Conservation (phyloP, 2,888 invertebrate species). For the Pandemis cinnamomeana region DNA sequence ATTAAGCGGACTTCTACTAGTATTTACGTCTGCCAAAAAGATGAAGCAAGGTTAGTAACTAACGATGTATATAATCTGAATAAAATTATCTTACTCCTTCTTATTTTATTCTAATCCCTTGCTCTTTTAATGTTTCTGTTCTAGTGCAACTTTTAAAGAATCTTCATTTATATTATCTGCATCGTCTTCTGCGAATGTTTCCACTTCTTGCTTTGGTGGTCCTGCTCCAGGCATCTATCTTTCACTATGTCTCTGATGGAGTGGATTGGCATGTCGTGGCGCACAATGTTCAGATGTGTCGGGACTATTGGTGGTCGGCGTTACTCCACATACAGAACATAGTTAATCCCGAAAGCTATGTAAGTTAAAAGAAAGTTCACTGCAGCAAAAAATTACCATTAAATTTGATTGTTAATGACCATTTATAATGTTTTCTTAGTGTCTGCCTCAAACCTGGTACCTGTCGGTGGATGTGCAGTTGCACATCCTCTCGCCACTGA, state of each 20-base stretch:
- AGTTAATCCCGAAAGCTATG: background rate
- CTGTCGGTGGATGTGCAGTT: slow-evolving; percentile 59
- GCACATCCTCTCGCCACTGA: slow-evolving; percentile 53
- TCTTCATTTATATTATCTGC: slow-evolving; percentile 34
- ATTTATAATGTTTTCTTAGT: slow-evolving; percentile 47
- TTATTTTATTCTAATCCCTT: background rate
- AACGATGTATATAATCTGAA: background rate
- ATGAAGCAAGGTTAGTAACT: slow-evolving; percentile 28
- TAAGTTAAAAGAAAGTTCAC: background rate
- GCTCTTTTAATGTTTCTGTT: background rate
- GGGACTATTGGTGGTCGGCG: slow-evolving; percentile 38
- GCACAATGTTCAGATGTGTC: slow-evolving; percentile 18
- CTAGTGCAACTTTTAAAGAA: slow-evolving; percentile 15
- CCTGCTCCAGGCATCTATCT: slow-evolving; percentile 43
- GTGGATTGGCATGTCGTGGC: slow-evolving; percentile 29
- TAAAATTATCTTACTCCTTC: background rate
- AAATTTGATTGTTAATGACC: too few relatives aligned
- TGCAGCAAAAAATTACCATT: background rate
- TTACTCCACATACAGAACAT: slow-evolving; percentile 41
- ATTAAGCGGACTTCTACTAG: slow-evolving; percentile 40
- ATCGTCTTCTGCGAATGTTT: slow-evolving; percentile 32
- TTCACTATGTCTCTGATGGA: slow-evolving; percentile 35
- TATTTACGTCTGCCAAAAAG: slow-evolving; percentile 36
- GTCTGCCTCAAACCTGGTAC: slow-evolving; percentile 57
- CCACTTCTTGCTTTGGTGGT: slow-evolving; percentile 31